These are phyloP conservation scores for Pseudocheirus occidentalis DNA, from an alignment of 2,797 vertebrate genomes.

Conservation along the genomic window DNA sequence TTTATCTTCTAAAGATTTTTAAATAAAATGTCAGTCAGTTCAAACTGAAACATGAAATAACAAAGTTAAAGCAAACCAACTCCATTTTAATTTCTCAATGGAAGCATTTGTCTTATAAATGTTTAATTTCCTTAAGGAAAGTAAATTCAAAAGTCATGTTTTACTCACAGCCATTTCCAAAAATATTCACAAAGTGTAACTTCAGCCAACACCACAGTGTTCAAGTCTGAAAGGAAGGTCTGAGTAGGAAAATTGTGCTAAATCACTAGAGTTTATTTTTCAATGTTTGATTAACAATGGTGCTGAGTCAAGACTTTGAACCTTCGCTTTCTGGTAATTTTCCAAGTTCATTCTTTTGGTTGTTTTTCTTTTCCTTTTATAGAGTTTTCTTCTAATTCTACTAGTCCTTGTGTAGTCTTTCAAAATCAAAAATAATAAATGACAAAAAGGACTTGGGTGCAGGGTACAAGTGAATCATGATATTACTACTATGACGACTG, in stretches of 20 bases:
- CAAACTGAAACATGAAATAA: neutral
- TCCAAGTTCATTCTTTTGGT: neutral
- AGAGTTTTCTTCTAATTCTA: neutral
- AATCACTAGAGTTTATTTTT: conserved; percentile 31
- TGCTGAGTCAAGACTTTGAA: conserved; percentile 56
- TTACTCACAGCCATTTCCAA: conserved; percentile 47
- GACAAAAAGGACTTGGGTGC: neutral
- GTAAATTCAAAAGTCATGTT: neutral
- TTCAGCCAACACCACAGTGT: neutral
- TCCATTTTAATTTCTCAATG: neutral
- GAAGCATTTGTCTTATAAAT: neutral
- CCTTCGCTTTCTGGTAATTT: conserved; percentile 22
- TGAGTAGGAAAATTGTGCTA: neutral
- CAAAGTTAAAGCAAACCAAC: neutral
- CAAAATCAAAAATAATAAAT: neutral
- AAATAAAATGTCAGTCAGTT: neutral
- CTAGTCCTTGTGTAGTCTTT: neutral
- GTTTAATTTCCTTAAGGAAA: neutral
- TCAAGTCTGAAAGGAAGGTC: neutral
- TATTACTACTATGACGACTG: too few relatives aligned
- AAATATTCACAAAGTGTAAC: neutral
- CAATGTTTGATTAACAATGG: conserved; percentile 63
- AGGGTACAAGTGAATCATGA: neutral
- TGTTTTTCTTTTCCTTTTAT: neutral
- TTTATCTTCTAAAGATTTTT: neutral